A percentile compares a stretch with the other conserved stretches of the same genome.
phyloP scores from a whole-genome alignment of 2,888 invertebrate species.

The Spilarctia lutea region DNA sequence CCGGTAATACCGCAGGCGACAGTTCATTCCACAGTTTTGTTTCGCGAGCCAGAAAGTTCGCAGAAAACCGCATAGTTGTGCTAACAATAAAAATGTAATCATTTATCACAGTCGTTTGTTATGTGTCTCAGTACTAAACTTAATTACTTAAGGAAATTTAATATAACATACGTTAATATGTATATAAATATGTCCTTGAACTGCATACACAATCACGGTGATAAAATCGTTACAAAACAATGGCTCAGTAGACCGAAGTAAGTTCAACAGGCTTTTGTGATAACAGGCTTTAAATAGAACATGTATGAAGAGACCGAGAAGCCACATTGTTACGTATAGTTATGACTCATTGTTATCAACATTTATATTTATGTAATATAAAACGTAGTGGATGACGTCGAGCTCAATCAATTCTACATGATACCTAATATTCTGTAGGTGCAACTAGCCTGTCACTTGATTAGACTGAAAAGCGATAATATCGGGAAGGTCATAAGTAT shows the following conservation, averaged over 20 bases:
- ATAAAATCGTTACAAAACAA: not conserved
- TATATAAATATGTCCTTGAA: not conserved
- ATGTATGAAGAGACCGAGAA: not conserved
- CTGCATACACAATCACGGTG: not conserved
- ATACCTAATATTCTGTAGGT: too few relatives aligned
- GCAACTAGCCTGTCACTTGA: too few relatives aligned
- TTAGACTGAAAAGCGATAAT: too few relatives aligned
- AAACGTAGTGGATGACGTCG: not conserved
- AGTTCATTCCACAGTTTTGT: too few relatives aligned
- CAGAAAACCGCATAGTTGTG: too few relatives aligned
- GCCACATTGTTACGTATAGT: not conserved
- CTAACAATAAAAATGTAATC: too few relatives aligned
- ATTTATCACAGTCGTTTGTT: not conserved
- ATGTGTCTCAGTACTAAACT: not conserved
- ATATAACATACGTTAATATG: not conserved
- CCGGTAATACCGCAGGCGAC: too few relatives aligned
- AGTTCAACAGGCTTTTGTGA: not conserved
- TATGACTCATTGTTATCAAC: not conserved
- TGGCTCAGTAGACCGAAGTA: not conserved
- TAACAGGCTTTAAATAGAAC: not conserved
- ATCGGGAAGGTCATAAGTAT: too few relatives aligned
- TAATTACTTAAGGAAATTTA: not conserved
- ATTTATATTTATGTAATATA: not conserved
- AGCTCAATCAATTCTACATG: not conserved
- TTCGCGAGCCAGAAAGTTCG: too few relatives aligned